Conservation (phyloP, 23 tunicate genomes). For the Trididemnum miniatum region DNA sequence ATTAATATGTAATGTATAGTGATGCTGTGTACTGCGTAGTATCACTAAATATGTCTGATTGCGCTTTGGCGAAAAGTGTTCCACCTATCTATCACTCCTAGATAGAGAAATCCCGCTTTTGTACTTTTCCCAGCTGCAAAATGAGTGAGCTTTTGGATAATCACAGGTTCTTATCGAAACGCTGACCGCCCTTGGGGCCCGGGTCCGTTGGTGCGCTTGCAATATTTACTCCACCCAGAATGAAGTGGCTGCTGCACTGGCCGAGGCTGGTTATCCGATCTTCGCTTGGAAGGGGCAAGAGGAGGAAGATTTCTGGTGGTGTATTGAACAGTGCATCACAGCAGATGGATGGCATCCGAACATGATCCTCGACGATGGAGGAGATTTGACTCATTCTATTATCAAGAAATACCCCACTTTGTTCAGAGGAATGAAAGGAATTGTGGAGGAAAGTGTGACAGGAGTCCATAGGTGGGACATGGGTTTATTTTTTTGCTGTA, state of each 20-base stretch:
- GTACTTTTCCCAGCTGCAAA: too few relatives aligned
- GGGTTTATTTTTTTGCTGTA: too few relatives aligned
- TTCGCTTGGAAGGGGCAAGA: slow-evolving; percentile 99
- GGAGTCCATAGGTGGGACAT: slow-evolving; percentile 99
- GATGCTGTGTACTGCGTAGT: too few relatives aligned
- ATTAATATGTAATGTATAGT: too few relatives aligned
- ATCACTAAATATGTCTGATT: too few relatives aligned
- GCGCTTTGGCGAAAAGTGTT: too few relatives aligned
- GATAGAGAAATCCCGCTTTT: too few relatives aligned
- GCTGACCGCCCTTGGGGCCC: slow-evolving; percentile 75
- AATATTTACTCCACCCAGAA: slow-evolving; percentile 97
- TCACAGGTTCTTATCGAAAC: slow-evolving; percentile 92
- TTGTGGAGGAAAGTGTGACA: slow-evolving; percentile 98
- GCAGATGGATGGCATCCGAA: slow-evolving; percentile 97
- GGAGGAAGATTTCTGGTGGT: slow-evolving; percentile 99
- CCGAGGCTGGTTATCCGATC: slow-evolving; percentile 88
- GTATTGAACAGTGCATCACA: slow-evolving; percentile 91
- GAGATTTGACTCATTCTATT: slow-evolving; percentile 97
- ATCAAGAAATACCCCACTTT: slow-evolving; percentile 89
- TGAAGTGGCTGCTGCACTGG: slow-evolving; percentile 94
- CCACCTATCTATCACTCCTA: too few relatives aligned
- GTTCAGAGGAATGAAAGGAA: slow-evolving; percentile 95
- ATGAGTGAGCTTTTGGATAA: too few relatives aligned
- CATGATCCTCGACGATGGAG: slow-evolving; percentile 98
- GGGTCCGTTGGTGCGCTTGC: slow-evolving; percentile 98